Percentiles rank a stretch among this genome's conserved stretches.
phyloP scores from a whole-genome alignment of 1,140 invertebrate genomes.

The Bicyclus anynana region DNA sequence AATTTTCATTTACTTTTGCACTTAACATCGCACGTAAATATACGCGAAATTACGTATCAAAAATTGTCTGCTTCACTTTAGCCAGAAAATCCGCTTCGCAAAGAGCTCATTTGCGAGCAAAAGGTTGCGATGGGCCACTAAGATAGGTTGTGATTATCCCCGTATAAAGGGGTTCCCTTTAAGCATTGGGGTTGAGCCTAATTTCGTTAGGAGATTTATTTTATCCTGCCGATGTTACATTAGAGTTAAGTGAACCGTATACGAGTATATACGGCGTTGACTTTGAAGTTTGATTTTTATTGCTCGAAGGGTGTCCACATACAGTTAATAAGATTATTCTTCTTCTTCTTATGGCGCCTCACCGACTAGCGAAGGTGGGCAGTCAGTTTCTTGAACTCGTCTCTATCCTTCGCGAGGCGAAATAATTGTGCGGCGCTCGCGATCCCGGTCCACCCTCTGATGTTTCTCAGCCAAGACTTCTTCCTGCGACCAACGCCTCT shows the following conservation, averaged over 20 bases:
- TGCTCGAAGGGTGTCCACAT: no score
- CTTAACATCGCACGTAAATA: not conserved
- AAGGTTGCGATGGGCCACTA: conserved; percentile 6
- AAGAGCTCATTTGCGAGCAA: not conserved
- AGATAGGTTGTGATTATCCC: conserved; percentile 12
- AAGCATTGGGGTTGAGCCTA: conserved; percentile 2
- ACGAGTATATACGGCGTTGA: no score
- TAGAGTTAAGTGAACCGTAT: not conserved
- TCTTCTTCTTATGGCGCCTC: no score
- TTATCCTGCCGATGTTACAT: not conserved
- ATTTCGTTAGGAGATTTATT: conserved; percentile 1
- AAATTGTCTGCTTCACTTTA: not conserved
- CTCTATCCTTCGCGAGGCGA: no score
- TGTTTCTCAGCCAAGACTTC: no score
- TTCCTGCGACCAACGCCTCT: no score
- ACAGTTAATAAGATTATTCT: no score
- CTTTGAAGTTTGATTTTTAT: no score
- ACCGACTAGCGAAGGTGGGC: no score
- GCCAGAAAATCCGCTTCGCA: not conserved
- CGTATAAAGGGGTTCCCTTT: conserved; percentile 10
- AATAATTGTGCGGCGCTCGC: no score
- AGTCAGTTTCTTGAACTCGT: no score
- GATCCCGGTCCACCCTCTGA: no score
- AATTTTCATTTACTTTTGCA: not conserved
- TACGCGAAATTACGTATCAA: not conserved